Evolutionary conservation across 2,113 vertebrate species (phyloP), one percentile per base, ranked within the genome.

Genomic region (Gopherus evgoodei): DNA sequence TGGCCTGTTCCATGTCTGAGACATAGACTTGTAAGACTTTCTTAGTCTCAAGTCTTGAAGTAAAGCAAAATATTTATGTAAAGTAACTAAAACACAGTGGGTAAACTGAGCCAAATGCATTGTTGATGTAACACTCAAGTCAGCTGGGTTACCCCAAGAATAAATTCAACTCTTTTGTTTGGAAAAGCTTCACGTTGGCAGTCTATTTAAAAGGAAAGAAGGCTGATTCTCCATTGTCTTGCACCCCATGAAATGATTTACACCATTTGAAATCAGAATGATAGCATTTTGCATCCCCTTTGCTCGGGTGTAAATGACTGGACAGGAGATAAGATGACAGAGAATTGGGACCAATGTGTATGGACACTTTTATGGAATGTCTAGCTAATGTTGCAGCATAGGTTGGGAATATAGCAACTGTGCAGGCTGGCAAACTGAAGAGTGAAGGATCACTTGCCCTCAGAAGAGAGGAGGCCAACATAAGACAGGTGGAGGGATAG

Each of bases 401-500:
- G 3, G 31, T 21, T 29, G 47, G 31, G 1, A 78, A 4, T 42
- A 11, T 9, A 76, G 5, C 8, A 44, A 85, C 54, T 42, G 50
- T 83, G 14, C 16, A 96, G 50, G 72, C 11, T 81, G 86, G 35
- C 69, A 81, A 19, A 29, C 2, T 88, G 83, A 25, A 83, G 52
- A 8, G 14, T 65, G 65, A 44, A 21, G 82, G 69, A 80, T 0
- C 0, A 4, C 13, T 91, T 31, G 25, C 65, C n/a, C 0, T 54
- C n/a, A 57, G 53, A 54, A 44, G 6, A 78, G 86, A 69, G 49
- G 6, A 1, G 0, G 11, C 87, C 22, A 81, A 65, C 59, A 69
- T 6, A 83, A 86, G 31, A 75, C 4, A 10, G 44, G 6, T 6
- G 44, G 44, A 44, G 44, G 44, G 44, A 6, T 44, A 44, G 44